Percentiles rank a stretch among this genome's conserved stretches.
Evolutionary conservation across 2,113 vertebrate species (phyloP).

Genomic region (Tympanuchus pallidicinctus): DNA sequence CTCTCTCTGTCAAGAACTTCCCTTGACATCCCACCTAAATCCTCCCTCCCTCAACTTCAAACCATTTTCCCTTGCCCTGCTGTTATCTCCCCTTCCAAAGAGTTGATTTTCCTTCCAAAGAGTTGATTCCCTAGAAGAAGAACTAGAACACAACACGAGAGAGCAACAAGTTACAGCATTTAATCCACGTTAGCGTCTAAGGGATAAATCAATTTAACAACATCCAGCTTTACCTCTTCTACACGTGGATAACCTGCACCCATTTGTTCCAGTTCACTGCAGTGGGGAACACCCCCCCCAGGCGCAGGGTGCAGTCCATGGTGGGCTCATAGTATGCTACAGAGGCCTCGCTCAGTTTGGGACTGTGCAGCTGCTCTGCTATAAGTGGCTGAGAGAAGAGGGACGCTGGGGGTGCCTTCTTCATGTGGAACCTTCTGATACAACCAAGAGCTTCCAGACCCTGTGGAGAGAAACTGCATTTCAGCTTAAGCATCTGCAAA

Average conservation of each 20-base stretch:
- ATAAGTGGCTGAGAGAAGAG: conserved; percentile 80
- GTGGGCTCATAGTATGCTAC: conserved; percentile 87
- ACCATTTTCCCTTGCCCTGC: too few species aligned
- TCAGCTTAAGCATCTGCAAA: not conserved
- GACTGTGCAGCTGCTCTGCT: not conserved
- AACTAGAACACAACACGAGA: not conserved
- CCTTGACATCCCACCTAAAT: too few species aligned
- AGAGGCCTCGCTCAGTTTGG: not conserved
- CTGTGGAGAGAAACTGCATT: conserved; percentile 65
- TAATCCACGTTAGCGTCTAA: not conserved
- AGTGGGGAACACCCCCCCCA: conserved; percentile 86
- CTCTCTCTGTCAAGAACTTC: too few species aligned
- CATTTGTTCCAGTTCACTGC: conserved; percentile 91
- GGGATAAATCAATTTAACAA: not conserved
- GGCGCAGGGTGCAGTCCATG: conserved; percentile 85
- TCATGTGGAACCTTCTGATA: conserved; percentile 78
- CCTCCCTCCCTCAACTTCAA: too few species aligned
- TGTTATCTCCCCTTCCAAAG: too few species aligned
- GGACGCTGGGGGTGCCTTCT: conserved; percentile 54
- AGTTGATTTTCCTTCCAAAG: too few species aligned
- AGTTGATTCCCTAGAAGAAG: not conserved
- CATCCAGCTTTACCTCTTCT: not conserved
- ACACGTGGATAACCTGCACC: conserved; percentile 64
- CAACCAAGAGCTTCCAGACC: conserved; percentile 86
- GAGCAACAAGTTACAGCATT: not conserved